Evolutionary conservation across 2,797 vertebrate species (phyloP).

Genomic region (Crenichthys baileyi): DNA sequence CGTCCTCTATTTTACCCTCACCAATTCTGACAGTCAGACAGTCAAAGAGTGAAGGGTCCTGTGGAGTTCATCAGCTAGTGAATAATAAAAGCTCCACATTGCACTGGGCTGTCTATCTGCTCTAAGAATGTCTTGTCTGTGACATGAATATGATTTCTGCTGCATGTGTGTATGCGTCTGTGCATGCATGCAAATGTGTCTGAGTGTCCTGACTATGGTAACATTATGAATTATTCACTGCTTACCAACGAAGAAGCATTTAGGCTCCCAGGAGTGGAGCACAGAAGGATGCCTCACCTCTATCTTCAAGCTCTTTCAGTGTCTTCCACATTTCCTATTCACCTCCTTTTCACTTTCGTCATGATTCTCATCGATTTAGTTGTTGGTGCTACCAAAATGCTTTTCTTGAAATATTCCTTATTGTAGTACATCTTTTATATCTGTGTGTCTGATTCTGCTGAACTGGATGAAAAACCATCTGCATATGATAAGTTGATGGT

Average conservation of each 20-base stretch:
- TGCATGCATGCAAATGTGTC: slow-evolving; percentile 25
- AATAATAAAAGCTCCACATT: slow-evolving; percentile 76
- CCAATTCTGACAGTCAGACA: slow-evolving; percentile 66
- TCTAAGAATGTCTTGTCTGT: slow-evolving; percentile 64
- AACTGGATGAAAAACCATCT: slow-evolving; percentile 54
- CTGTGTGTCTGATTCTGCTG: slow-evolving; percentile 54
- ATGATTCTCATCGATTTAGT: slow-evolving; percentile 10
- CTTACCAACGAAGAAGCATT: slow-evolving; percentile 85
- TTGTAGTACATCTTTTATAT: slow-evolving; percentile 30
- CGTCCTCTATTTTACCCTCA: slow-evolving; percentile 76
- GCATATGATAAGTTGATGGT: slow-evolving; percentile 48
- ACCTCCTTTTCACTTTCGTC: slow-evolving; percentile 15
- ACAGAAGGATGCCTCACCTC: slow-evolving; percentile 69
- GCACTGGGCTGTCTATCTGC: slow-evolving; percentile 56
- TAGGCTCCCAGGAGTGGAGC: slow-evolving; percentile 80
- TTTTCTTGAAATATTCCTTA: background rate
- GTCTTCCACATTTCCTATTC: slow-evolving; percentile 34
- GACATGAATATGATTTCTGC: slow-evolving; percentile 71
- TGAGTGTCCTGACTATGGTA: slow-evolving; percentile 64
- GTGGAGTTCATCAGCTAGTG: slow-evolving; percentile 80
- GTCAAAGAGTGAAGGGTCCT: slow-evolving; percentile 77
- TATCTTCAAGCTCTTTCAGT: slow-evolving; percentile 43
- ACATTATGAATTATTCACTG: slow-evolving; percentile 89
- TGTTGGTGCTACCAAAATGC: slow-evolving; percentile 16
- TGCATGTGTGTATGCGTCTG: slow-evolving; percentile 18